Base-by-base conservation (phyloP, 2,113 vertebrate genomes). In the Eolophus roseicapilla region DNA sequence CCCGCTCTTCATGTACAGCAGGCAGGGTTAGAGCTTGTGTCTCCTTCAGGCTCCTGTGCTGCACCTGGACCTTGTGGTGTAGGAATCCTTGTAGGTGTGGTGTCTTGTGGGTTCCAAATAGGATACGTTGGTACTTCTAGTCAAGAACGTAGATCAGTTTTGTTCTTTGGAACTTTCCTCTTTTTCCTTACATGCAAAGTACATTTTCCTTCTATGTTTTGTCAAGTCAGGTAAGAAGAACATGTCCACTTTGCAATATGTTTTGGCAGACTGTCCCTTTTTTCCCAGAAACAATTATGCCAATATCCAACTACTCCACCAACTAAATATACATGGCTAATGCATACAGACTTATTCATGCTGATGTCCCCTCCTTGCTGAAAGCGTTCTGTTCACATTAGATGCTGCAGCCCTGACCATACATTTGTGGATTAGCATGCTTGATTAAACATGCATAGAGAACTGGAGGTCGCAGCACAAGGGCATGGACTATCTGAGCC, bases 1-100 rank as follows among this genome's bases (percentile, higher is more conserved):
- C 27, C 20, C 3, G 9, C 11, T 90, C 37, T 63, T 74, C 0
- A 0, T 25, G 9, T 62, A 12, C 2, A 3, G 39, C 23, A 52
- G 43, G 17, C 12, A 81, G 28, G 21, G 20, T 2, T 67, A 52
- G 70, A 25, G 37, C 68, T 35, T 65, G 10, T 35, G 8, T 71
- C 50, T 88, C 64, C 47, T 7, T n/a, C 49, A 17, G 46, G 17
- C 28, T 71, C 16, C 15, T 0, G 0, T 62, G 55, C 41, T 67
- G 37, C 43, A 17, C 19, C 7, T 46, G 28, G 41, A 74, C 41
- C 14, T 47, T 59, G n/a, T 37, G 68, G 49, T 76, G 10, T 21
- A 63, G 78, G 65, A 82, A 12, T 71, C 21, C 4, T 24, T 59
- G 33, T 59, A n/a, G 50, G 9, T 2, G 0, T 33, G 29, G 60